Base-by-base conservation (phyloP, 2,888 invertebrate genomes). In the Platerodrilus igneus region DNA sequence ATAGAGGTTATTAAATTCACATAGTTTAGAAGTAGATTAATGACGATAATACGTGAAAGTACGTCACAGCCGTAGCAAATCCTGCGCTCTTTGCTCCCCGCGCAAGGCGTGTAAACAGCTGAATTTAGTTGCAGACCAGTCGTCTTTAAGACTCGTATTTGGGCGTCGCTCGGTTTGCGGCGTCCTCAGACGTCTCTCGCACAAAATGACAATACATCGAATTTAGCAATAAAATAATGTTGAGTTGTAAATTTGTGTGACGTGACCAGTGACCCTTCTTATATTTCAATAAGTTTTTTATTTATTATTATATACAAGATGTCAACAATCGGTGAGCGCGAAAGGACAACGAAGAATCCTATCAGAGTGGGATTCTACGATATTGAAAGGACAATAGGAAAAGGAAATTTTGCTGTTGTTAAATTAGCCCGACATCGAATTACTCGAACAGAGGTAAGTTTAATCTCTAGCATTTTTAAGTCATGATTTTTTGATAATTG, bases 331-430 rank as follows among this genome's bases (percentile, higher is more conserved):
- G 63, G 63, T 40, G 67, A 67, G 45, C 58, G 66, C 26, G 68
- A 67, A 45, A 62, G 67, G 55, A 62, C 63, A 52, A 52, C 60
- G 30, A 67, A 67, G 56, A 65, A 63, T 45, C 62, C 85, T 56
- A 85, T 90, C 64, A 81, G 89, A 61, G 92, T 97, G 63, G 96
- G 96, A 57, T 94, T 94, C 76, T 97, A 97, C 72, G 93, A 95
- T 71, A 92, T 97, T 69, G 94, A 94, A 72, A 81, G 88, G 64
- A 96, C 96, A 60, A 95, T 97, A 63, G 97, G 97, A 59, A 95
- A 95, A 72, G 97, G 97, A 36, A 99, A 97, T 74, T 99, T 97
- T 77, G 97, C 97, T 55, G 94, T 96, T 58, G 97, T 99, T 59
- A 96, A 96, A 73, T 76, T 96, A 67, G 97, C 96, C 57, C 83